A percentile compares a stretch with the other conserved stretches of the same genome.
Evolutionary conservation across 2,888 invertebrate species (phyloP).

Genomic region (Agonopterix heracliana): DNA sequence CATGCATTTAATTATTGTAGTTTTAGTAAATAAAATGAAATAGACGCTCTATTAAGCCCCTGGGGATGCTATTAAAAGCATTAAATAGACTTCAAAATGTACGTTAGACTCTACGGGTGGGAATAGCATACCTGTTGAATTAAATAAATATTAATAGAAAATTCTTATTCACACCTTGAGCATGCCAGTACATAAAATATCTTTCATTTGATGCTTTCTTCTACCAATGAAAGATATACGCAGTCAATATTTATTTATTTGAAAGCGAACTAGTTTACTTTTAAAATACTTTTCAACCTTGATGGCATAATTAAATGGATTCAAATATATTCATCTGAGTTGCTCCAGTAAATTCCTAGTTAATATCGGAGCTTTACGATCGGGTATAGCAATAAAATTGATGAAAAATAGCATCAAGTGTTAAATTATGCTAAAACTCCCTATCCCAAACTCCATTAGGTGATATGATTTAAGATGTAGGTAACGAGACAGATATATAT

Average conservation of each 20-base stretch:
- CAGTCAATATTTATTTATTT: not conserved
- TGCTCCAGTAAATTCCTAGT: constrained; percentile 11
- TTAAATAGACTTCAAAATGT: constrained; percentile 24
- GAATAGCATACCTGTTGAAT: constrained; percentile 27
- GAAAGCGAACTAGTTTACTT: constrained; percentile 1
- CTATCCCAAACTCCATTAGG: constrained; percentile 36
- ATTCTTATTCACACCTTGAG: constrained; percentile 8
- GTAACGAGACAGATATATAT: constrained; percentile 35
- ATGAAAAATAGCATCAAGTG: constrained; percentile 46
- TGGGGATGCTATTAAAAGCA: constrained; percentile 46
- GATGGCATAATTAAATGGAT: constrained; percentile 3
- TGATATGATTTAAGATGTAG: constrained; percentile 41
- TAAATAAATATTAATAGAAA: constrained; percentile 4
- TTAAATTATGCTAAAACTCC: constrained; percentile 49
- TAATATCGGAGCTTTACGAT: constrained; percentile 32
- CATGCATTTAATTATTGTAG: constrained; percentile 56
- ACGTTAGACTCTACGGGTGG: constrained; percentile 40
- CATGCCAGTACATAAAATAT: not conserved
- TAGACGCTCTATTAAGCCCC: constrained; percentile 51
- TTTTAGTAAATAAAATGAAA: constrained; percentile 52
- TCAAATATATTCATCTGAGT: constrained; percentile 4
- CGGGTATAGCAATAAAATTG: constrained; percentile 37
- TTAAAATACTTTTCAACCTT: constrained; percentile 1
- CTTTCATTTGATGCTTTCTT: too few relatives aligned
- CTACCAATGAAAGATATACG: not conserved